Conservation (phyloP, 2,888 invertebrate species). For the Iselma pallidipennis region DNA sequence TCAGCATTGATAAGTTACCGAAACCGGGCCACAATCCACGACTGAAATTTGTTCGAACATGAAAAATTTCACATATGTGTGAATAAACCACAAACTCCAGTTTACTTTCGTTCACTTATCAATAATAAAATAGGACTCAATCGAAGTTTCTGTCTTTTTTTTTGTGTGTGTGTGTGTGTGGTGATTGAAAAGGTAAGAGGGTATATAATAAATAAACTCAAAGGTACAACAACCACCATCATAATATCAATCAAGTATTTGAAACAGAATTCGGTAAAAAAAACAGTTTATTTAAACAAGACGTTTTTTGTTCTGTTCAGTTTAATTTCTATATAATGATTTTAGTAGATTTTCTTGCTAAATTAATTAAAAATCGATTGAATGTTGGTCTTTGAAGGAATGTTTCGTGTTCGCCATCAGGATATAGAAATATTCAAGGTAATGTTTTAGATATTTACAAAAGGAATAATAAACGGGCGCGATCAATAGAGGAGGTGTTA, state of each 20-base stretch:
- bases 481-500: background rate
- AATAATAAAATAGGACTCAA: background rate
- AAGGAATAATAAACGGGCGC: background rate
- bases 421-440: background rate
- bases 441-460: background rate
- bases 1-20: too few species aligned
- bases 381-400: background rate
- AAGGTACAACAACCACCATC: background rate
- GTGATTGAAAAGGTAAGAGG: too few species aligned
- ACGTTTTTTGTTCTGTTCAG: too few species aligned
- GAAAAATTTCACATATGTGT: background rate
- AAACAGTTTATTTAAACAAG: too few species aligned
- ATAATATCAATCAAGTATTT: background rate
- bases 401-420: background rate
- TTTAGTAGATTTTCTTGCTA: too few species aligned
- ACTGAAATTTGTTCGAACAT: background rate
- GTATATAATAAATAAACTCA: too few species aligned
- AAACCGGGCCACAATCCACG: too few species aligned
- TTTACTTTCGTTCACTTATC: background rate
- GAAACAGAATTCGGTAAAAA: too few species aligned
- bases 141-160: background rate
- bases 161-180: background rate
- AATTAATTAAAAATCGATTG: background rate
- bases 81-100: background rate
- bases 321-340: too few species aligned